These are phyloP conservation scores for Halictus ligatus DNA, from an alignment of 2,888 invertebrate species.

Conservation along the genomic window DNA sequence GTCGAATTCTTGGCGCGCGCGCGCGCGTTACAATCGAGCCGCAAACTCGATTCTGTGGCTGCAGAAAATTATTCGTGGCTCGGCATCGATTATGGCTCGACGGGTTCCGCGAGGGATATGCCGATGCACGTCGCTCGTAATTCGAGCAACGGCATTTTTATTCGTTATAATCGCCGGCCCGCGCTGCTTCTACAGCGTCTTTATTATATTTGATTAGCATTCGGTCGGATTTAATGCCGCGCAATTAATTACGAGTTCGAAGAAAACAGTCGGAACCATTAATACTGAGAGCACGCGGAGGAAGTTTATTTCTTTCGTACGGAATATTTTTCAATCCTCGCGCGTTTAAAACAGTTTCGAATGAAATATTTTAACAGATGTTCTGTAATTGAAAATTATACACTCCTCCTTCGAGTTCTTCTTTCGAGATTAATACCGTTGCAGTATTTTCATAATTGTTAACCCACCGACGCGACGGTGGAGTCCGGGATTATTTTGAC, in stretches of 20 bases:
- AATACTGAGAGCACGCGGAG: neutral
- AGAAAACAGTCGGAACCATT: neutral
- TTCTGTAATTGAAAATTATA: too few species aligned
- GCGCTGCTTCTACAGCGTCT: neutral
- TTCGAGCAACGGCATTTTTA: conserved; percentile 4
- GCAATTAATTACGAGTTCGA: neutral
- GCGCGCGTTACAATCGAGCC: conserved; percentile 29
- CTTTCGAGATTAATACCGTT: too few species aligned
- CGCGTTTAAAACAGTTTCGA: neutral
- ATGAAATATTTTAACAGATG: neutral
- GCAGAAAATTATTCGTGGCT: conserved; percentile 39
- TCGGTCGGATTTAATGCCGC: neutral
- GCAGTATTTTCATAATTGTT: too few species aligned
- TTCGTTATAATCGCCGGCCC: neutral
- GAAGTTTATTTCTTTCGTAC: neutral
- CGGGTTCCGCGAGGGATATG: neutral
- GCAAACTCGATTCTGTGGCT: conserved; percentile 17
- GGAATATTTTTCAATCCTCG: neutral
- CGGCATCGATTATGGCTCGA: conserved; percentile 9
- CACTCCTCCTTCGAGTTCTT: too few species aligned
- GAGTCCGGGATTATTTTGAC: too few species aligned
- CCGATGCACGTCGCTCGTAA: neutral
- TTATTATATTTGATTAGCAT: neutral
- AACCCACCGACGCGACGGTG: too few species aligned
- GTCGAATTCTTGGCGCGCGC: conserved; percentile 42